A percentile compares a stretch with the other conserved stretches of the same genome.
These are phyloP conservation scores for Rhinoraja longicauda DNA, from an alignment of 2,797 vertebrate species.

Conservation along the genomic window DNA sequence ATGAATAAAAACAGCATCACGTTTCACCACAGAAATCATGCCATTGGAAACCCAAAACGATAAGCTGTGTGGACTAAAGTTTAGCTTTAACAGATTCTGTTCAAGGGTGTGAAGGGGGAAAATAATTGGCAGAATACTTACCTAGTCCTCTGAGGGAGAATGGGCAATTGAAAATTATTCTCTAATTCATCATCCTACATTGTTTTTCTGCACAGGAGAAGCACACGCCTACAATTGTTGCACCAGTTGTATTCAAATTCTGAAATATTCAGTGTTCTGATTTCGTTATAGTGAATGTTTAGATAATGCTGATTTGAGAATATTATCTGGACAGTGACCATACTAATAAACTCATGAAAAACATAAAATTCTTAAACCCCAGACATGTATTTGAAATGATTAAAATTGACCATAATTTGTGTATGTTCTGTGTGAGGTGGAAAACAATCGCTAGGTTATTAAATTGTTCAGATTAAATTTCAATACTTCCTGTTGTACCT, in stretches of 20 bases:
- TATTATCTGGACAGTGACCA: neutral
- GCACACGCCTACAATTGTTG: neutral
- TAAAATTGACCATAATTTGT: neutral
- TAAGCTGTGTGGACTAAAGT: too few relatives aligned
- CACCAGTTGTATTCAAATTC: neutral
- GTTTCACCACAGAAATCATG: too few relatives aligned
- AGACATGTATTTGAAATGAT: neutral
- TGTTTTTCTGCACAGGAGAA: neutral
- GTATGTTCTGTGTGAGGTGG: neutral
- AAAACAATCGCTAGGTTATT: neutral
- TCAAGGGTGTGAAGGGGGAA: too few relatives aligned
- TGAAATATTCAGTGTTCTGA: neutral
- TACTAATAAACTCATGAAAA: neutral
- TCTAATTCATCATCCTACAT: too few relatives aligned
- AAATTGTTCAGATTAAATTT: neutral
- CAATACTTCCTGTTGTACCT: neutral
- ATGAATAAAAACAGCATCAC: too few relatives aligned
- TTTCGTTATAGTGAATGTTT: neutral
- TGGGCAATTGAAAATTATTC: too few relatives aligned
- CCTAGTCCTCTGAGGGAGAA: too few relatives aligned
- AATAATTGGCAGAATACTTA: too few relatives aligned
- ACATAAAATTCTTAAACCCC: neutral
- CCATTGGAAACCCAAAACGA: too few relatives aligned
- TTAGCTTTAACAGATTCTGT: too few relatives aligned
- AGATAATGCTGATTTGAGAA: neutral